Base-by-base conservation (phyloP, 2,888 invertebrate species). In the Rotaria macrura region DNA sequence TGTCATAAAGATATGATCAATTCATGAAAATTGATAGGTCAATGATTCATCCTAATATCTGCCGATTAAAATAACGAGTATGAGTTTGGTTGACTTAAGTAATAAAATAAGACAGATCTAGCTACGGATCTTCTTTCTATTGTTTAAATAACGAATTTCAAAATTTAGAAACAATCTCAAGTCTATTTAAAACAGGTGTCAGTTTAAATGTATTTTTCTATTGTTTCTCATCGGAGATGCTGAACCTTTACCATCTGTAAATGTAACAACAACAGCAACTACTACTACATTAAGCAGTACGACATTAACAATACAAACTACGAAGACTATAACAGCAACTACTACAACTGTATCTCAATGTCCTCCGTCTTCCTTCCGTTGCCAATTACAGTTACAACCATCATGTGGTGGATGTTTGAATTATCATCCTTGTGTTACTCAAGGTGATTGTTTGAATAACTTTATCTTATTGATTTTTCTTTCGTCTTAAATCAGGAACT, bases 351-450 rank as follows among this genome's bases (percentile, higher is more conserved):
- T 5, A 23, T 25, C 25, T 9, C 9, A 40, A n/a, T 79, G 79
- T 25, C 43, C 79, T 43, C 9, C 25, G 6, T 12, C 65, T n/a
- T 79, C 79, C 9, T 43, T 20, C n/a, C 79, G 79, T 43, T 79
- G 79, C 43, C 79, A 43, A 43, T 43, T 43, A 14, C 25, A 6
- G 3, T 25, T 43, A 17, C 79, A 79, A 12, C 43, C 79, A n/a
- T 43, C 79, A 43, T 79, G 79, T 79, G 79, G 79, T 79, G 79
- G 79, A 79, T 79, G 79, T 79, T 2, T 79, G n/a, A 40, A 43
- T 40, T 79, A 79, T 40, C 43, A 79, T 12, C 79, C 79, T 6
- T 79, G 79, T n/a, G 14, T 5, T 3, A 23, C 9, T n/a, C 2
- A 79, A 40, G 79, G 79, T 79, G 14, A 65, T 65, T 29, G 0